Conservation (phyloP, 2,888 invertebrate species). For the Petrophora chlorosata region DNA sequence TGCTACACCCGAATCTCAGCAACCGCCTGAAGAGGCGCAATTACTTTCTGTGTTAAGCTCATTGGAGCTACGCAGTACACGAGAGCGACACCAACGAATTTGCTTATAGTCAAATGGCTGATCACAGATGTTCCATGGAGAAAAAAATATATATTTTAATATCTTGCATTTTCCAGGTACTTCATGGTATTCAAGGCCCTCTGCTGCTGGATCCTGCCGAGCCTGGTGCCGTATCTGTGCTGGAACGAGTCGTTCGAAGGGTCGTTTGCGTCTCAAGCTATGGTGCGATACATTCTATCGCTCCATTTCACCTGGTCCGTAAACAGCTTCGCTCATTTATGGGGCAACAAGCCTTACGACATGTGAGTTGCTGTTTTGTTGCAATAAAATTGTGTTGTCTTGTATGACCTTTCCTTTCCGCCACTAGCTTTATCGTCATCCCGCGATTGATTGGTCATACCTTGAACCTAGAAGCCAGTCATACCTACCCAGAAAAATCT, state of each 20-base stretch:
- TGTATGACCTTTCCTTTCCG: neutral
- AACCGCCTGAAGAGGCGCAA: no score
- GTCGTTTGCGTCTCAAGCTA: slow-evolving; percentile 84
- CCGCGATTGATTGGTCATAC: no score
- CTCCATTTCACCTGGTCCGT: slow-evolving; percentile 96
- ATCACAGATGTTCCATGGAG: no score
- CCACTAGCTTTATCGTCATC: no score
- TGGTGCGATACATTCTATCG: slow-evolving; percentile 88
- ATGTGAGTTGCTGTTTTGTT: slow-evolving; percentile 70
- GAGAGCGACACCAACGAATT: no score
- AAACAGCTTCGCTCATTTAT: slow-evolving; percentile 93
- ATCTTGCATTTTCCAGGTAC: slow-evolving; percentile 72
- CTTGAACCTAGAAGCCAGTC: no score
- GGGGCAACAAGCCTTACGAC: slow-evolving; percentile 89
- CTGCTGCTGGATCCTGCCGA: slow-evolving; percentile 89
- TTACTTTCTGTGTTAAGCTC: no score
- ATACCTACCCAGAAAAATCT: no score
- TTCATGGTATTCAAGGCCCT: slow-evolving; percentile 87
- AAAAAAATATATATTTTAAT: neutral
- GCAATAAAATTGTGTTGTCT: neutral
- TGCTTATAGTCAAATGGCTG: no score
- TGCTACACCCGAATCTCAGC: no score
- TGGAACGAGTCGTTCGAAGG: slow-evolving; percentile 86
- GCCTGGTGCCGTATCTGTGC: slow-evolving; percentile 85
- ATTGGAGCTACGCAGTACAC: no score